Evolutionary conservation across 2,888 invertebrate genomes (phyloP).

Genomic region (Clunio marinus): DNA sequence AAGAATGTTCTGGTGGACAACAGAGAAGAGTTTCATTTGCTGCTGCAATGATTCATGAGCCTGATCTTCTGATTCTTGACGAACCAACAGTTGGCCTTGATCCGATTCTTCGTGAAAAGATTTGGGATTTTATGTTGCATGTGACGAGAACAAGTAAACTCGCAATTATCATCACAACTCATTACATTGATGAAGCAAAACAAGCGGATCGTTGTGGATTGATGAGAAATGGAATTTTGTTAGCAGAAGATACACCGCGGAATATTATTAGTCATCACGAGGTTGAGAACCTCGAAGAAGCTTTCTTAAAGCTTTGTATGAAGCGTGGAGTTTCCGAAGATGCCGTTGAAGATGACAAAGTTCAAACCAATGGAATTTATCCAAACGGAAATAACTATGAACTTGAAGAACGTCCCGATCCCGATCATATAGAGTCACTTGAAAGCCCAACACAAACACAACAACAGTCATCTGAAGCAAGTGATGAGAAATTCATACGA

Average conservation of each 20-base stretch:
- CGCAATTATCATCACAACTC: slow-evolving; percentile 88
- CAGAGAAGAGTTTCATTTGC: slow-evolving; percentile 85
- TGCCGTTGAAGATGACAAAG: neutral
- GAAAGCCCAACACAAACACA: neutral
- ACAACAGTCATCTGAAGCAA: too few relatives aligned
- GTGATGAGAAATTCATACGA: neutral
- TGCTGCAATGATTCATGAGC: slow-evolving; percentile 81
- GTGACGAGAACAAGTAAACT: slow-evolving; percentile 65
- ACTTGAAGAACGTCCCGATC: neutral
- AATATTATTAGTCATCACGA: slow-evolving; percentile 66
- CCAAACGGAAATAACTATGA: neutral
- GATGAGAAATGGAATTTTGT: slow-evolving; percentile 76
- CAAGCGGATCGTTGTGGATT: slow-evolving; percentile 80
- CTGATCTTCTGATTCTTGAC: slow-evolving; percentile 82
- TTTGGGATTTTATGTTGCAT: slow-evolving; percentile 79
- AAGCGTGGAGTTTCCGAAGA: slow-evolving; percentile 28
- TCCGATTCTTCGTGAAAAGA: slow-evolving; percentile 81
- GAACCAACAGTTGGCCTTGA: slow-evolving; percentile 93
- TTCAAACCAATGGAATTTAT: neutral
- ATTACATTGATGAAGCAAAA: slow-evolving; percentile 89
- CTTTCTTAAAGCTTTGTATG: slow-evolving; percentile 62
- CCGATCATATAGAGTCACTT: neutral
- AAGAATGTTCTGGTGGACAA: slow-evolving; percentile 81
- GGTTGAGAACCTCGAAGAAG: slow-evolving; percentile 76
- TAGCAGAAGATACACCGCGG: slow-evolving; percentile 79